A percentile compares a stretch with the other conserved stretches of the same genome.
Evolutionary conservation across 2,113 vertebrate species (phyloP).

Genomic region (Aramus guarauna): DNA sequence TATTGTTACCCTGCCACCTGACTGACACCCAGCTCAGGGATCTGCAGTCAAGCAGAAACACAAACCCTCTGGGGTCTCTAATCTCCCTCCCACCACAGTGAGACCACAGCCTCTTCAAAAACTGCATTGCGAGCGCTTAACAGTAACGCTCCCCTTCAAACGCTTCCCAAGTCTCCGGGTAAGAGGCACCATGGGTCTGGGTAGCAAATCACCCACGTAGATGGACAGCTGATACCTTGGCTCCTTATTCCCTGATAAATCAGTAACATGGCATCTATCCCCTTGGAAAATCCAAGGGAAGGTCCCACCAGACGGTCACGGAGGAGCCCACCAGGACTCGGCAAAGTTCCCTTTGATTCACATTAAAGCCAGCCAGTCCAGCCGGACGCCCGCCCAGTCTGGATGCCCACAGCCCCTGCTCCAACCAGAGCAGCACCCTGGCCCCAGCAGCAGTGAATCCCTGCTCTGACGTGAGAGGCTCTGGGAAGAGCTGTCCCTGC

Average conservation of each 20-base stretch:
- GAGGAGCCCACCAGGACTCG: not conserved
- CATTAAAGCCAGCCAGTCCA: not conserved
- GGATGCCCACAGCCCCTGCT: not conserved
- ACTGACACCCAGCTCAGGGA: not conserved
- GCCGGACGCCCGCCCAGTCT: rapidly evolving
- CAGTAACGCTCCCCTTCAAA: not conserved
- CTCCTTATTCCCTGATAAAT: not conserved
- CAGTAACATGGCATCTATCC: rapidly evolving
- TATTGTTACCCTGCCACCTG: not conserved
- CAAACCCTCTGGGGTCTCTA: not conserved
- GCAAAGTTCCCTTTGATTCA: rapidly evolving
- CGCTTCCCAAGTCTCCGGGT: rapidly evolving
- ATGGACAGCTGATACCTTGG: rapidly evolving
- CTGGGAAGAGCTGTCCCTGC: not conserved
- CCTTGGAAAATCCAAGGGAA: rapidly evolving
- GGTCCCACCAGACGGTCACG: not conserved
- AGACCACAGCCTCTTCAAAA: not conserved
- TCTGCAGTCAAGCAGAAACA: not conserved
- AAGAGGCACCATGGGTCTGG: rapidly evolving
- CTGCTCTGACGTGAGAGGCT: rapidly evolving
- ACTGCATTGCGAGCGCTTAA: not conserved
- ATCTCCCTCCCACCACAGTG: not conserved
- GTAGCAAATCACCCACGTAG: too few relatives aligned
- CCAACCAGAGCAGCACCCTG: not conserved
- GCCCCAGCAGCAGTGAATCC: not conserved